These are phyloP conservation scores for Irena cyanogastra DNA, from an alignment of 2,113 vertebrate species.

Conservation along the genomic window DNA sequence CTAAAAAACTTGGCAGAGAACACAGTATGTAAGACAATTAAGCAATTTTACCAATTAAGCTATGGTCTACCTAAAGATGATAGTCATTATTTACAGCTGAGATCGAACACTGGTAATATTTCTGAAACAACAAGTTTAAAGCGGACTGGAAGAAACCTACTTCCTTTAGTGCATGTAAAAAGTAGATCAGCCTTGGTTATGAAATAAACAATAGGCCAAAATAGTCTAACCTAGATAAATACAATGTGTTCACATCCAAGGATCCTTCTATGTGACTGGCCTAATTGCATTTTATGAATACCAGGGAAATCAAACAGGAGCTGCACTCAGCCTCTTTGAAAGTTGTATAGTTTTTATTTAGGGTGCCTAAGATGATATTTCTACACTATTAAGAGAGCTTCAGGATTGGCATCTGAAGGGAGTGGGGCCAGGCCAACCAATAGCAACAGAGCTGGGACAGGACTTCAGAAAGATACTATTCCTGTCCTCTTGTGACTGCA, in stretches of 20 bases:
- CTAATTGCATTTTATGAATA: background rate
- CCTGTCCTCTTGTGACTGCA: background rate
- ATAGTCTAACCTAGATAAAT: slow-evolving; percentile 23
- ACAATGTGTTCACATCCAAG: background rate
- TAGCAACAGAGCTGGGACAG: background rate
- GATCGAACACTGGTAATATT: background rate
- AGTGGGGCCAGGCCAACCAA: background rate
- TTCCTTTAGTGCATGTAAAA: background rate
- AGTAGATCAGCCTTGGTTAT: background rate
- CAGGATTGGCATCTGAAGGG: background rate
- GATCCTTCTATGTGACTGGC: background rate
- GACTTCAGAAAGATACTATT: background rate
- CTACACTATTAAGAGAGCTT: background rate
- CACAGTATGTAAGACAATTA: slow-evolving; percentile 34
- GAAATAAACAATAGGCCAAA: slow-evolving; percentile 17
- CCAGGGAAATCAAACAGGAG: background rate
- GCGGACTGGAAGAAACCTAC: background rate
- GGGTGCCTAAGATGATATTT: background rate
- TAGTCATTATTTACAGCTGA: slow-evolving; percentile 3
- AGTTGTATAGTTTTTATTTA: background rate
- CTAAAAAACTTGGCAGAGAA: slow-evolving; percentile 29
- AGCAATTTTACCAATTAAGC: slow-evolving; percentile 13
- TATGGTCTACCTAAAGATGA: slow-evolving; percentile 4
- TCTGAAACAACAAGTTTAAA: background rate
- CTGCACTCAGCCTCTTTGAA: background rate